Conservation (phyloP, 2,113 vertebrate genomes). For the Thomomys bottae region DNA sequence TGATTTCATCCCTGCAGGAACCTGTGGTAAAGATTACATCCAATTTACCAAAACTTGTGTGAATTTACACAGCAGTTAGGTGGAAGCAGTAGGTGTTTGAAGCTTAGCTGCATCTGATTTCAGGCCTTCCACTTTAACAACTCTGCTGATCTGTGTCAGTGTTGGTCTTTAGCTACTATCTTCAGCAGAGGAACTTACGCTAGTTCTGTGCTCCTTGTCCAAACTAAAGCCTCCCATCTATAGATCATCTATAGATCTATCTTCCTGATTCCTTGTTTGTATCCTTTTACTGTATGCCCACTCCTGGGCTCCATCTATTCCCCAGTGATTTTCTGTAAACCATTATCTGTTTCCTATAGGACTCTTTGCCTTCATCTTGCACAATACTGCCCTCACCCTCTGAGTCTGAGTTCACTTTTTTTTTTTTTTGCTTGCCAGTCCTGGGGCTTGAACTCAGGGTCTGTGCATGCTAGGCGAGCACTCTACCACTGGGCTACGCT, state of each 20-base stretch:
- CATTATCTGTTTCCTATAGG: background rate
- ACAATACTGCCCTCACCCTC: background rate
- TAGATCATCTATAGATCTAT: background rate
- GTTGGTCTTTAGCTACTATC: background rate
- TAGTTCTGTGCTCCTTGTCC: background rate
- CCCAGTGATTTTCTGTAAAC: slow-evolving; percentile 18
- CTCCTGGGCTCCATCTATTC: background rate
- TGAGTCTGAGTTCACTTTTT: too few species aligned
- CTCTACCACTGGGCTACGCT: too few species aligned
- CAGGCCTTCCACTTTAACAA: background rate
- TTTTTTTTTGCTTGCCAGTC: too few species aligned
- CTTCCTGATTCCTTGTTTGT: background rate
- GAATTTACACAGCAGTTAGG: background rate
- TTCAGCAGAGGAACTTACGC: background rate
- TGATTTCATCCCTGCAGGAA: background rate
- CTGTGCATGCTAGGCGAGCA: too few species aligned
- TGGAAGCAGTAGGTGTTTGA: background rate
- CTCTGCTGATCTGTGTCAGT: background rate
- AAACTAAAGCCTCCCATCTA: background rate
- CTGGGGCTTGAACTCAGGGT: too few species aligned
- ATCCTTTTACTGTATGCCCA: background rate
- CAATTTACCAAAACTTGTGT: background rate
- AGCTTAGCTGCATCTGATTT: background rate
- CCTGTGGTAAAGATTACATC: background rate
- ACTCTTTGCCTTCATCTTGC: background rate